Evolutionary conservation across 2,888 invertebrate genomes (phyloP).

Genomic region (Lampropteryx suffumata): DNA sequence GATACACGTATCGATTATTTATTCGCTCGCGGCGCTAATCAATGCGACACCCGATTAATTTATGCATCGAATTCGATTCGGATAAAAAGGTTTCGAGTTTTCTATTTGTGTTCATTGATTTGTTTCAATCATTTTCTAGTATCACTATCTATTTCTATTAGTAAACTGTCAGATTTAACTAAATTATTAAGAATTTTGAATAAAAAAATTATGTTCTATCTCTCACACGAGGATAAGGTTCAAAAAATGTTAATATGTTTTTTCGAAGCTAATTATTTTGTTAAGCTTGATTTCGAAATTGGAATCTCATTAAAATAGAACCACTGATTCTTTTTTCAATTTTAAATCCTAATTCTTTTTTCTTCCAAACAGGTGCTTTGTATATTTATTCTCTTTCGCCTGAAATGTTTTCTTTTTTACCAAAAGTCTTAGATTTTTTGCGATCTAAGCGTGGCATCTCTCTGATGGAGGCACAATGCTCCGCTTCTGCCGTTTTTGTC

Average conservation of each 20-base stretch:
- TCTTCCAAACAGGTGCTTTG: constrained; percentile 8
- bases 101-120: constrained; percentile 33
- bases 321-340: too few species aligned
- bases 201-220: neutral
- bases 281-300: too few species aligned
- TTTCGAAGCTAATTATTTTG: neutral
- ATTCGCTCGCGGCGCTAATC: constrained; percentile 71
- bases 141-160: constrained; percentile 7
- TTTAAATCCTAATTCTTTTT: too few species aligned
- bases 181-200: neutral
- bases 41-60: constrained; percentile 64
- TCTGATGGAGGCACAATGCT: constrained; percentile 57
- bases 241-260: neutral
- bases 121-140: constrained; percentile 16
- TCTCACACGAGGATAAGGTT: neutral
- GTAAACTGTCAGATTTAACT: constrained; percentile 4
- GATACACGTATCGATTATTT: constrained; percentile 61
- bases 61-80: constrained; percentile 57
- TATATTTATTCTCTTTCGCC: constrained; percentile 6
- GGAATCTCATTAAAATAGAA: too few species aligned
- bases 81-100: constrained; percentile 41
- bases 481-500: constrained; percentile 52
- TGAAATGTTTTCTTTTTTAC: neutral
- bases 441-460: constrained; percentile 29
- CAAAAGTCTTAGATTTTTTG: constrained; percentile 21